A percentile compares a stretch with the other conserved stretches of the same genome.
These are phyloP conservation scores for Spilosoma lubricipeda DNA, from an alignment of 2,888 invertebrate genomes.

Conservation along the genomic window DNA sequence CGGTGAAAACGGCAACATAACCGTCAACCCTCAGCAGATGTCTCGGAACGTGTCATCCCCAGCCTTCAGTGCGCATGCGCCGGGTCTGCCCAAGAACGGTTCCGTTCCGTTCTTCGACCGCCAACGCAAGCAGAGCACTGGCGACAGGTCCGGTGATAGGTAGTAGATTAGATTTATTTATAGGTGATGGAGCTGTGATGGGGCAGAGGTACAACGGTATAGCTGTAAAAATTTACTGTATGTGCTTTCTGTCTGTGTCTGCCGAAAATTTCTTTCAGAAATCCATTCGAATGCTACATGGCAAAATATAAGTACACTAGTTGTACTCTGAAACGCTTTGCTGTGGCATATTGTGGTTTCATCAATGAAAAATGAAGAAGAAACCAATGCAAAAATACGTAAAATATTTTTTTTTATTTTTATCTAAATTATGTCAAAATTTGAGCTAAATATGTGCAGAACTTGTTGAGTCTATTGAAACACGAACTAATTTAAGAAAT, in stretches of 20 bases:
- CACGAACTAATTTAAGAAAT: too few species aligned
- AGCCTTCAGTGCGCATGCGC: constrained; percentile 91
- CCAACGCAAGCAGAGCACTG: constrained; percentile 93
- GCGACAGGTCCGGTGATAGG: constrained; percentile 87
- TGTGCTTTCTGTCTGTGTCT: neutral
- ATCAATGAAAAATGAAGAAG: too few species aligned
- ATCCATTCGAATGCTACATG: too few species aligned
- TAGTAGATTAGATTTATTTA: constrained; percentile 53
- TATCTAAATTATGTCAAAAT: too few species aligned
- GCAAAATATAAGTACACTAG: too few species aligned
- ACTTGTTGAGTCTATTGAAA: too few species aligned
- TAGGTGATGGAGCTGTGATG: constrained; percentile 33
- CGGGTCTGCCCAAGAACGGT: constrained; percentile 93
- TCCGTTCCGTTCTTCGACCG: constrained; percentile 96
- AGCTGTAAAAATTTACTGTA: neutral
- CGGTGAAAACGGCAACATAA: constrained; percentile 70
- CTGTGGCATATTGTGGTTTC: too few species aligned
- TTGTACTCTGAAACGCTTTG: too few species aligned
- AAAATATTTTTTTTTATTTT: too few species aligned
- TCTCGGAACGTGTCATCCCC: constrained; percentile 95
- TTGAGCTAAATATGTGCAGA: too few species aligned
- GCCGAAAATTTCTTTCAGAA: too few species aligned
- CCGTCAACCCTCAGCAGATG: constrained; percentile 79
- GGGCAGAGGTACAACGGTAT: constrained; percentile 6
- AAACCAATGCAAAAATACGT: too few species aligned